Evolutionary conservation across 2,888 invertebrate species (phyloP), one percentile per base, ranked within the genome.

Genomic region (Odontomyia ornata): DNA sequence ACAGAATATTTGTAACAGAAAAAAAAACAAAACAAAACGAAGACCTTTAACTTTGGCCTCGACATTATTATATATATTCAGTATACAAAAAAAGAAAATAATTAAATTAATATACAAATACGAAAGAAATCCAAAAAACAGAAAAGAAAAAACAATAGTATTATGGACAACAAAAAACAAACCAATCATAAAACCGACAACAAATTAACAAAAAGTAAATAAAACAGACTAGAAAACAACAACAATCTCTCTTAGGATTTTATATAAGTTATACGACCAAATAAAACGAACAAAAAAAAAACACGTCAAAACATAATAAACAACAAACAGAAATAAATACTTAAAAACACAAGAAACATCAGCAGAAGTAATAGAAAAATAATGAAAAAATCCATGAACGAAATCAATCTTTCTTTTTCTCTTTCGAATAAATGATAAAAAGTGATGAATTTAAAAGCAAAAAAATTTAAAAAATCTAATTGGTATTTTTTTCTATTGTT

Each of bases 1-100:
- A 43, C 30, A 28, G 15, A 46, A 56, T 5, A 60, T 25, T 23
- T 4, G 15, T 23, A 46, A 23, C 46, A 27, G 27, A 25, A 52
- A 15, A 47, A 23, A 23, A 71, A 71, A 71, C 52, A 36, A 36
- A 36, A 3, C 3, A 36, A 23, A 71, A 71, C 47, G n/a, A 52
- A 71, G 30, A 65, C 65, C 65, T 65, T 65, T 52, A 72, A 52
- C 71, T 52, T 65, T 72, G 71, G 71, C 71, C 71, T 72, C 56
- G 71, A 69, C 47, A 43, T 23, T 69, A 36, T 36, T 36, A 36
- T 52, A 52, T n/a, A n/a, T 52, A 52, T 72, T 47, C 71, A 72
- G 30, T 52, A 72, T 52, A 52, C 52, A 71, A 72, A 71, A 71
- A 56, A 72, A 11, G 18, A 47, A n/a, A 72, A 52, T 28, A 43